phyloP scores from a whole-genome alignment of 2,797 vertebrate species.

The Anabacerthia variegaticeps region DNA sequence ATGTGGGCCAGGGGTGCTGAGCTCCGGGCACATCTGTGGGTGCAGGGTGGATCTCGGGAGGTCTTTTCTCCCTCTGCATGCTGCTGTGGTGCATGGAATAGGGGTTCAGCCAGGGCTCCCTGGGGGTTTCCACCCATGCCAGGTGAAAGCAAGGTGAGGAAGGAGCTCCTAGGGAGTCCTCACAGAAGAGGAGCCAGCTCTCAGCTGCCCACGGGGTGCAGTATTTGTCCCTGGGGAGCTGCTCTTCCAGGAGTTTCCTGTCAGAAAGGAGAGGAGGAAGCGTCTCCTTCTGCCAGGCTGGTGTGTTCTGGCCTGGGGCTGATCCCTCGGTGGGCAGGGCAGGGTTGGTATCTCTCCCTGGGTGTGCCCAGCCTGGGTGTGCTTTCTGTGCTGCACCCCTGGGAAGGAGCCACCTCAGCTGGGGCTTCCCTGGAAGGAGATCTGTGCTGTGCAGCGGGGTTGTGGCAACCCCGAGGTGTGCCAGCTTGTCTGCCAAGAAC shows the following conservation, averaged over 20 bases:
- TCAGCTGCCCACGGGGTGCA: accelerated
- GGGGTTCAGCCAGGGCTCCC: not conserved
- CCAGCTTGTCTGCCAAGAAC: not conserved
- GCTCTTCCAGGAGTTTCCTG: not conserved
- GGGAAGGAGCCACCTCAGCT: not conserved
- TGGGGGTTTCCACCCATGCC: not conserved
- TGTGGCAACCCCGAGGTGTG: accelerated
- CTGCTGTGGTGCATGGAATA: accelerated
- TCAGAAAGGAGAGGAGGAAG: not conserved
- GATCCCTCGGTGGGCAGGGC: not conserved
- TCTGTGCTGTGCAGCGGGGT: not conserved
- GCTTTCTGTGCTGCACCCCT: accelerated
- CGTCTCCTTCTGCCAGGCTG: not conserved
- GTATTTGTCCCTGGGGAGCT: not conserved
- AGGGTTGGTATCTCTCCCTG: not conserved
- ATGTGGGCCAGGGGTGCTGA: not conserved
- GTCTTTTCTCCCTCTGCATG: not conserved
- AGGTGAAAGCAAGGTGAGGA: not conserved
- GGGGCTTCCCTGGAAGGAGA: accelerated
- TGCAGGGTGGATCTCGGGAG: not conserved
- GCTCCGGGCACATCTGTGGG: not conserved
- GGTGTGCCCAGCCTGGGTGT: not conserved
- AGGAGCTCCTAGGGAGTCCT: not conserved
- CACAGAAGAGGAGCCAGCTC: not conserved
- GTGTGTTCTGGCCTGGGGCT: not conserved